phyloP scores from a whole-genome alignment of 2,797 vertebrate genomes.

The Malacoctenus gilli region DNA sequence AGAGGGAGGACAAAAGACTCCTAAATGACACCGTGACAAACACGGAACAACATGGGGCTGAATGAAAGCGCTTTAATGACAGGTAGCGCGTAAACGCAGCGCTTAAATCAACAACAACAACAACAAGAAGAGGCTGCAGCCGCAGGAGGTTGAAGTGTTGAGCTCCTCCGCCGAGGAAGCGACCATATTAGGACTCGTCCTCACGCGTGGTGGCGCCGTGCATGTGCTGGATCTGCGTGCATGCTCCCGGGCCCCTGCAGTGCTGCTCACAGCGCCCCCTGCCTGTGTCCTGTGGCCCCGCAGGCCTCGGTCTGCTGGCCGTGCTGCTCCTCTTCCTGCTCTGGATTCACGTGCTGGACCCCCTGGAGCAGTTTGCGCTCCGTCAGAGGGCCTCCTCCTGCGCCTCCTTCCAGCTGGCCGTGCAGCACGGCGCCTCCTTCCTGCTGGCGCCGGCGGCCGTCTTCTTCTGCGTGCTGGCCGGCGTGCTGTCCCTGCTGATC shows the following conservation, averaged over 20 bases:
- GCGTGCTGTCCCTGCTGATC: slow-evolving; percentile 84
- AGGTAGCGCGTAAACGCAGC: slow-evolving; percentile 2
- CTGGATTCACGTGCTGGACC: slow-evolving; percentile 89
- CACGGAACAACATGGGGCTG: slow-evolving; percentile 6
- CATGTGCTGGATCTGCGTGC: no score
- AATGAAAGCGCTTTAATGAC: slow-evolving; percentile 3
- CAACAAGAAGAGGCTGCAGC: no score
- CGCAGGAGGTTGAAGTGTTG: no score
- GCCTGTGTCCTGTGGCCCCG: background rate
- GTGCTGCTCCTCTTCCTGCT: slow-evolving; percentile 88
- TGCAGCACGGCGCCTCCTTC: slow-evolving; percentile 89
- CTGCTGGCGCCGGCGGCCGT: slow-evolving; percentile 85
- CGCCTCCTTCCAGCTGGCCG: slow-evolving; percentile 78
- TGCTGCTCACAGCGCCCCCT: no score
- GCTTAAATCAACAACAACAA: background rate
- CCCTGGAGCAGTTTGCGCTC: slow-evolving; percentile 84
- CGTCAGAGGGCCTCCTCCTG: slow-evolving; percentile 78
- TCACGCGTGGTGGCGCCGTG: no score
- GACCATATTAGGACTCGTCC: no score
- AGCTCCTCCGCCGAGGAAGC: no score
- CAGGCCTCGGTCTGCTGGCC: slow-evolving; percentile 85
- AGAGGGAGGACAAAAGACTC: slow-evolving; percentile 18
- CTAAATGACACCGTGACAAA: no score
- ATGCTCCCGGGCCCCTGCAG: no score
- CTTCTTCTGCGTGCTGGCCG: slow-evolving; percentile 87